Conservation (phyloP, 2,888 invertebrate genomes). For the Tetheella fluctuosa region DNA sequence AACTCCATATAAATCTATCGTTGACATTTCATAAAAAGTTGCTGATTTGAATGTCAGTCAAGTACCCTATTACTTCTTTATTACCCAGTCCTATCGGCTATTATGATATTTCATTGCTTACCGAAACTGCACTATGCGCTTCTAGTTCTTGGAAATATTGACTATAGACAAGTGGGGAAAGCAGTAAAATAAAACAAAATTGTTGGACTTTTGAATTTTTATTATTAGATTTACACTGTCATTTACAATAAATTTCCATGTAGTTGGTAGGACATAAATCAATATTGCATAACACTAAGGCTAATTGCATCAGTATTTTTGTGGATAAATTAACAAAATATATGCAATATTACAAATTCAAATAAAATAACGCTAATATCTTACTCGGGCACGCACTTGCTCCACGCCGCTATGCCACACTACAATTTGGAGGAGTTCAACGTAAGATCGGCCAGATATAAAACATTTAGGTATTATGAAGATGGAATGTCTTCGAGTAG, state of each 20-base stretch:
- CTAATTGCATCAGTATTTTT: slow-evolving; percentile 83
- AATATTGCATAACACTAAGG: slow-evolving; percentile 85
- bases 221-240: slow-evolving; percentile 85
- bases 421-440: slow-evolving; percentile 48
- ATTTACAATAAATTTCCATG: slow-evolving; percentile 85
- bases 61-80: too few species aligned
- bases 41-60: too few species aligned
- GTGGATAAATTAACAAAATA: slow-evolving; percentile 83
- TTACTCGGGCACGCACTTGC: slow-evolving; percentile 80
- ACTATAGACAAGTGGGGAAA: not conserved
- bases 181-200: slow-evolving; percentile 59
- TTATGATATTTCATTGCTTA: too few species aligned
- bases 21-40: too few species aligned
- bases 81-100: too few species aligned
- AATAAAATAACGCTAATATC: slow-evolving; percentile 83
- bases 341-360: slow-evolving; percentile 84
- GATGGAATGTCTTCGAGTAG: slow-evolving; percentile 63
- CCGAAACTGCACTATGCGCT: too few species aligned
- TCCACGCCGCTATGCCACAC: slow-evolving; percentile 54
- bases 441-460: slow-evolving; percentile 49
- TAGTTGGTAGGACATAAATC: slow-evolving; percentile 83
- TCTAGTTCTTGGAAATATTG: too few species aligned
- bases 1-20: too few species aligned
- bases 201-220: slow-evolving; percentile 82
- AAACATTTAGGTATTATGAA: slow-evolving; percentile 46